These are phyloP conservation scores for Epinephelus awoara DNA, from an alignment of 2,797 vertebrate species.

Conservation along the genomic window DNA sequence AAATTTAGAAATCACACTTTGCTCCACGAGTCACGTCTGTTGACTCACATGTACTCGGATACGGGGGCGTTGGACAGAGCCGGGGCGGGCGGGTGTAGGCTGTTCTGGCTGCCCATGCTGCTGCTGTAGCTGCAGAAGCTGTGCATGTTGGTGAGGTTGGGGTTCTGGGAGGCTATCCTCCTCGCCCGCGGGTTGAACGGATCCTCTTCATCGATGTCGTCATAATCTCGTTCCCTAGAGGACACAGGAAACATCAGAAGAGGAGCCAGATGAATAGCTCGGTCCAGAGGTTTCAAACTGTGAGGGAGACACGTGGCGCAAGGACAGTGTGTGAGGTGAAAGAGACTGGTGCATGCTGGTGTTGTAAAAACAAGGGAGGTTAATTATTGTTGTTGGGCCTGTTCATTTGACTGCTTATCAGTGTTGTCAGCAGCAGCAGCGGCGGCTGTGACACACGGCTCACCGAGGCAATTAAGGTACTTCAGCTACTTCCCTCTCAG, in stretches of 20 bases:
- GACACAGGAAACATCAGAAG: background rate
- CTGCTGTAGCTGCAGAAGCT: constrained; percentile 99
- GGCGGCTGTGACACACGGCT: no score
- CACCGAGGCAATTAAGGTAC: background rate
- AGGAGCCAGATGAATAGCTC: background rate
- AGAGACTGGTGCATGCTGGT: no score
- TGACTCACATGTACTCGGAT: constrained; percentile 93
- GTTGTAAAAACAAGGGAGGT: background rate
- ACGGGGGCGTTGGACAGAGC: constrained; percentile 90
- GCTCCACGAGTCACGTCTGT: fast-evolving
- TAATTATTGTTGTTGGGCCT: background rate
- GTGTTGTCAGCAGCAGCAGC: background rate
- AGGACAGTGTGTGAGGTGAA: background rate
- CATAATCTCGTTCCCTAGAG: constrained; percentile 91
- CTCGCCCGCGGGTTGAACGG: constrained; percentile 94
- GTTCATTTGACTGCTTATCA: background rate
- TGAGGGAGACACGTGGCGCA: background rate
- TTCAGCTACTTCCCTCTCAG: background rate
- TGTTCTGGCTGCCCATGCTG: constrained; percentile 96
- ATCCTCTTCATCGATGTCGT: constrained; percentile 94
- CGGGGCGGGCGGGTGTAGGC: constrained; percentile 90
- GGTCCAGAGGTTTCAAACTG: background rate
- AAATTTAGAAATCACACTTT: background rate
- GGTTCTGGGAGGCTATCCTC: constrained; percentile 86
- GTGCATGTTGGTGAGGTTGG: constrained; percentile 88